phyloP scores from a whole-genome alignment of 2,888 invertebrate genomes.

The Diaperis boleti region DNA sequence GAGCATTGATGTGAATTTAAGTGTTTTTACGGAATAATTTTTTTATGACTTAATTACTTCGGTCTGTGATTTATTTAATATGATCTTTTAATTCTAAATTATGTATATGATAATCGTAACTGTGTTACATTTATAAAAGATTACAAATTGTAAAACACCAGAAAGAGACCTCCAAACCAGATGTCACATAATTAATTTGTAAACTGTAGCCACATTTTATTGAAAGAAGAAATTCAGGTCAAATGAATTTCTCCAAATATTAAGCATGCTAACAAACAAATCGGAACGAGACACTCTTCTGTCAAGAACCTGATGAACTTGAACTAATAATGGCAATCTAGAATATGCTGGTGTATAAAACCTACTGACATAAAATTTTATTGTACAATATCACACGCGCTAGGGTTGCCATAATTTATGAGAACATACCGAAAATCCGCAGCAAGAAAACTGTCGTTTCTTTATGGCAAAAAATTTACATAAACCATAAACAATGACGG shows the following conservation, averaged over 20 bases:
- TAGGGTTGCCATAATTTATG: too few relatives aligned
- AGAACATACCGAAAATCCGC: not conserved
- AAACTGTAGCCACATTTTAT: not conserved
- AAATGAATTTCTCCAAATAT: conserved; percentile 7
- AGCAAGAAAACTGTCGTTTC: conserved; percentile 2
- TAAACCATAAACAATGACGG: conserved; percentile 18
- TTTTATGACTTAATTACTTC: too few relatives aligned
- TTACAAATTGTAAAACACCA: too few relatives aligned
- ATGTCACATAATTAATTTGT: too few relatives aligned
- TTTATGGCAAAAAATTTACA: conserved; percentile 9
- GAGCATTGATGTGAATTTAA: too few relatives aligned
- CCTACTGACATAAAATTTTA: not conserved
- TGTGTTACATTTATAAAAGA: too few relatives aligned
- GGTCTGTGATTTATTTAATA: too few relatives aligned
- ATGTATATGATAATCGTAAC: too few relatives aligned
- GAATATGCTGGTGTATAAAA: not conserved
- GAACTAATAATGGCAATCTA: not conserved
- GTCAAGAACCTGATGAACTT: conserved; percentile 3
- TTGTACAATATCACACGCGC: too few relatives aligned
- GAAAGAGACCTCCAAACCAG: too few relatives aligned
- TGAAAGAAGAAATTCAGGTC: conserved; percentile 12
- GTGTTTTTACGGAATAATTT: too few relatives aligned
- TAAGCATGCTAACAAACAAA: conserved; percentile 1
- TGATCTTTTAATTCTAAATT: too few relatives aligned
- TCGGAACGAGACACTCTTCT: not conserved